Percentiles rank a stretch among this genome's conserved stretches.
Conservation (phyloP, 2,113 vertebrate species). For the Saimiri boliviensis region DNA sequence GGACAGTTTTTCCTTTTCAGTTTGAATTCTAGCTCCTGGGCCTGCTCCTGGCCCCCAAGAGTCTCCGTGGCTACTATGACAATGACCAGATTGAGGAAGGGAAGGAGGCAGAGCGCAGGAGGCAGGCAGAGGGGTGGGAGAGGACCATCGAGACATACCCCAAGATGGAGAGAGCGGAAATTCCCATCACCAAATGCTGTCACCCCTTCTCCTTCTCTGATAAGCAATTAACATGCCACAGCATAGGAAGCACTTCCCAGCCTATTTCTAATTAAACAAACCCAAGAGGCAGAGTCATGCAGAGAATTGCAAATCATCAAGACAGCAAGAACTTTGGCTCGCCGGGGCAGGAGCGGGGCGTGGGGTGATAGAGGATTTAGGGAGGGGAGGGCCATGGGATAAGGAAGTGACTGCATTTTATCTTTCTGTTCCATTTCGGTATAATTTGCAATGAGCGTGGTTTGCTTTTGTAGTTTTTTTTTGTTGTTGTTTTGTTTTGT, state of each 20-base stretch:
- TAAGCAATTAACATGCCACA: slow-evolving; percentile 56
- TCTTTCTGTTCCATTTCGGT: not conserved
- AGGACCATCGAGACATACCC: not conserved
- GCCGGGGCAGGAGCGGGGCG: not conserved
- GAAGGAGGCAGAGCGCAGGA: not conserved
- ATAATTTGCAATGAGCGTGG: not conserved
- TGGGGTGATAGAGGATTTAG: not conserved
- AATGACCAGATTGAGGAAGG: not conserved
- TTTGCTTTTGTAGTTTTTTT: not conserved
- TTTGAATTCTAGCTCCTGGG: not conserved
- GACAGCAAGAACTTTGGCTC: slow-evolving; percentile 42
- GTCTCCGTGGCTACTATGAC: not conserved
- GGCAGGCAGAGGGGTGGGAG: not conserved
- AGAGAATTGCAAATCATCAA: not conserved
- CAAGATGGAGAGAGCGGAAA: not conserved
- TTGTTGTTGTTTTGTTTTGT: no score
- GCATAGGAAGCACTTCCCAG: slow-evolving; percentile 36
- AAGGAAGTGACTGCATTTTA: not conserved
- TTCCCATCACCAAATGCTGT: slow-evolving; percentile 43
- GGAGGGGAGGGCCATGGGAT: not conserved
- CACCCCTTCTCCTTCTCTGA: slow-evolving; percentile 56
- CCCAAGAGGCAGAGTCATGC: slow-evolving; percentile 44
- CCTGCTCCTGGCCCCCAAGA: not conserved
- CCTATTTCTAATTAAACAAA: slow-evolving; percentile 65
- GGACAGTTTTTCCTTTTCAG: not conserved